These are phyloP conservation scores for Tragopan temminckii DNA, from an alignment of 2,797 vertebrate genomes.

Conservation along the genomic window DNA sequence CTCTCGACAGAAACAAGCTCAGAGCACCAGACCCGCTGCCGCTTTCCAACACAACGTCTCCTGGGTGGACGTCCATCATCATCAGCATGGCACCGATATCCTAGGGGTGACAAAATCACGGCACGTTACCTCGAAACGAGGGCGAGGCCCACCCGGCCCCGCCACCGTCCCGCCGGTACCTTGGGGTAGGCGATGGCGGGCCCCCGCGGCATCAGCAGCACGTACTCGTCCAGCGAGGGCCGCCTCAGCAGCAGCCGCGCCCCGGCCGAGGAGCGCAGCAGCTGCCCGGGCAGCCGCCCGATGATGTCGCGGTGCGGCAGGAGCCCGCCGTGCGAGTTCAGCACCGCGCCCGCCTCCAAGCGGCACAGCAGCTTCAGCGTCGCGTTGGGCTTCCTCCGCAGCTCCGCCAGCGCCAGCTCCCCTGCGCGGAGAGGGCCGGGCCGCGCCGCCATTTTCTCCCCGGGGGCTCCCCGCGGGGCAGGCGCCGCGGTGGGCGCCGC, in stretches of 20 bases:
- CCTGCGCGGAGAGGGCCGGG: conserved; percentile 73
- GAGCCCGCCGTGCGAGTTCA: conserved; percentile 81
- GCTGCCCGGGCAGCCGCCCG: conserved; percentile 80
- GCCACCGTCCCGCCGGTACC: conserved; percentile 69
- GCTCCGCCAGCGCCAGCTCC: conserved; percentile 86
- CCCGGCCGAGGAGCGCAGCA: conserved; percentile 73
- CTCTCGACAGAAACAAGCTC: conserved; percentile 93
- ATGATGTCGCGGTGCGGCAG: conserved; percentile 82
- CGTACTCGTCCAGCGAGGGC: conserved; percentile 90
- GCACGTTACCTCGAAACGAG: accelerated
- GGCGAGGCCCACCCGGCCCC: accelerated
- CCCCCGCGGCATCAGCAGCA: conserved; percentile 88
- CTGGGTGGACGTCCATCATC: conserved; percentile 90
- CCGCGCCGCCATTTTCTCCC: accelerated
- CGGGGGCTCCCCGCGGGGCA: accelerated
- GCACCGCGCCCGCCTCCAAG: conserved; percentile 63
- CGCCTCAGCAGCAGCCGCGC: conserved; percentile 82
- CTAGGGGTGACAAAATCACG: conserved; percentile 59
- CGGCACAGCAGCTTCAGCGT: conserved; percentile 85
- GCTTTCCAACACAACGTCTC: conserved; percentile 89
- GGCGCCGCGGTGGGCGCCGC: no score
- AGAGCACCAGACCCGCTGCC: conserved; percentile 93
- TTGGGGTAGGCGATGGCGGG: conserved; percentile 90
- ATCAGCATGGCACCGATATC: conserved; percentile 83
- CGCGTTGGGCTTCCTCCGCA: conserved; percentile 48